These are phyloP conservation scores for Henicopernis longicauda DNA, from an alignment of 2,113 vertebrate species.

Conservation along the genomic window DNA sequence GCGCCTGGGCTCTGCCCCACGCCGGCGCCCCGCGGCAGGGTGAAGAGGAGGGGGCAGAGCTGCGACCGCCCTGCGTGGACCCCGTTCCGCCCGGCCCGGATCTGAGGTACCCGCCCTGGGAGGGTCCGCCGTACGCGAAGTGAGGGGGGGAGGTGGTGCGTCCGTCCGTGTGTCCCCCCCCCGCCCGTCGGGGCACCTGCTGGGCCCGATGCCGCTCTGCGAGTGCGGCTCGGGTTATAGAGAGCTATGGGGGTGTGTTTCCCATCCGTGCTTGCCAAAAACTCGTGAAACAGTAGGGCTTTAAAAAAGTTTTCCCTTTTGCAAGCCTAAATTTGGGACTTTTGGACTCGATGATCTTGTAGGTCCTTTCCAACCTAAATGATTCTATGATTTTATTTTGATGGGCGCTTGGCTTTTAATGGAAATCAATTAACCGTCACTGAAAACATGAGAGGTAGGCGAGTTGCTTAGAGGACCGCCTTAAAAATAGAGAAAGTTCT, in stretches of 20 bases:
- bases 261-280: neutral
- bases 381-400: too few relatives aligned
- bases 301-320: rapidly evolving
- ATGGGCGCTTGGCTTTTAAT: neutral
- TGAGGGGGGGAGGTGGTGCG: too few relatives aligned
- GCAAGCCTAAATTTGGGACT: rapidly evolving
- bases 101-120: constrained; percentile 49
- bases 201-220: neutral
- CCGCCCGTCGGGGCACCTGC: rapidly evolving
- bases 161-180: too few relatives aligned
- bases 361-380: too few relatives aligned
- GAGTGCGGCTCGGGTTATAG: rapidly evolving
- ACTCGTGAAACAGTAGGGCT: rapidly evolving
- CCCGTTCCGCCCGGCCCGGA: neutral
- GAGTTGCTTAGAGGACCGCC: neutral
- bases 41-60: neutral
- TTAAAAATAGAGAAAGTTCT: neutral
- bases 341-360: too few relatives aligned
- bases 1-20: neutral
- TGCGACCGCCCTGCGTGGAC: neutral
- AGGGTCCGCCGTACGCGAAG: neutral
- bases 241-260: rapidly evolving
- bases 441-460: rapidly evolving
- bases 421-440: neutral
- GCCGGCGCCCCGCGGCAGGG: neutral